phyloP scores from a whole-genome alignment of 2,797 vertebrate genomes.

The Catharus ustulatus region DNA sequence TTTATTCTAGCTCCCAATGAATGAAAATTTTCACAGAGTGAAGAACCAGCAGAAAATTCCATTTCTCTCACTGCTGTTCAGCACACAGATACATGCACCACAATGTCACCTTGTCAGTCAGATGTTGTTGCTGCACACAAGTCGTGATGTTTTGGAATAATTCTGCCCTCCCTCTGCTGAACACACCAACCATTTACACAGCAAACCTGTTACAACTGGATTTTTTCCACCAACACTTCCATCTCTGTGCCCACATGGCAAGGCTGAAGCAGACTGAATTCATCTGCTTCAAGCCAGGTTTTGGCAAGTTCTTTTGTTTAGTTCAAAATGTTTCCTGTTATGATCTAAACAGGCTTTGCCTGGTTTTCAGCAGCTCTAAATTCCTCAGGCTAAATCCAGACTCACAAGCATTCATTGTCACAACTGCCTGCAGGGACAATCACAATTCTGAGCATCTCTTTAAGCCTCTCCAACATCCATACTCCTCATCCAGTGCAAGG shows the following conservation, averaged over 20 bases:
- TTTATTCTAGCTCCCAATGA: not conserved
- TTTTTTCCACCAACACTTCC: not conserved
- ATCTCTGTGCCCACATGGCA: not conserved
- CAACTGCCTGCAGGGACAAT: not conserved
- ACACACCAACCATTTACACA: not conserved
- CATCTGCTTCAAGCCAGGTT: not conserved
- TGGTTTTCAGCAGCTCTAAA: not conserved
- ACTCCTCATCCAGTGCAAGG: not conserved
- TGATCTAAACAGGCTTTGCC: not conserved
- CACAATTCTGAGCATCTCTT: not conserved
- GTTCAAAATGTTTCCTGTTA: not conserved
- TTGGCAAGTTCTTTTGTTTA: not conserved
- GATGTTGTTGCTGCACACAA: slow-evolving; percentile 12
- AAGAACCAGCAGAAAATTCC: not conserved
- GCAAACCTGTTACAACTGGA: slow-evolving; percentile 23
- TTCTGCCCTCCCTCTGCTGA: not conserved
- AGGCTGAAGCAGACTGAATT: not conserved
- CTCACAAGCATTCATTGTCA: not conserved
- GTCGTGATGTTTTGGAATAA: not conserved
- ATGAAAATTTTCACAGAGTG: not conserved
- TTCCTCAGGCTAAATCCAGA: not conserved
- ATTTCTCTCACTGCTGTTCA: not conserved
- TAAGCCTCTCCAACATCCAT: not conserved
- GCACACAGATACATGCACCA: rapidly evolving
- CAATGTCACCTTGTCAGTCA: slow-evolving; percentile 34